Base-by-base conservation (phyloP, 2,888 invertebrate genomes). In the Cerastis rubricosa region DNA sequence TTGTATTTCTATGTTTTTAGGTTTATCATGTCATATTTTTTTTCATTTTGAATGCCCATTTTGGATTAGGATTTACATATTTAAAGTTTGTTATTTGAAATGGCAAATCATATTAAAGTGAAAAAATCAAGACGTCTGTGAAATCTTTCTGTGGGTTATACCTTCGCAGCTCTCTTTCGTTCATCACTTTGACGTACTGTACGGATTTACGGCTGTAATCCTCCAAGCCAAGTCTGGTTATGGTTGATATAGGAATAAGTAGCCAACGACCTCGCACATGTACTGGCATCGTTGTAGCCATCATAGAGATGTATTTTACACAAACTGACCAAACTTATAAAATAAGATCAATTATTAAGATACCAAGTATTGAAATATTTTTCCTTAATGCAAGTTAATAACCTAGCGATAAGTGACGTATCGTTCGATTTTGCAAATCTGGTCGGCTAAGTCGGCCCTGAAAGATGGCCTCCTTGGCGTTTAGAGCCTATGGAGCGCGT, bases 151-250 rank as follows among this genome's bases (percentile, higher is more conserved):
- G 6, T 40, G 12, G 47, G 7, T 25, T 19, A 57, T 80, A 81
- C 81, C 81, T 83, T 72, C 69, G 29, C 9, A 72, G 25, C 35
- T 51, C 47, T 29, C 5, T 83, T 25, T 47, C 3, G n/a, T 65
- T 66, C 5, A 72, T 54, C n/a, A 78, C 0, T 22, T 35, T 49
- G 9, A 72, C 19, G 22, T 59, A 49, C 19, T 19, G 25, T 29
- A 72, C n/a, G 29, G 71, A 19, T 65, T 61, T 54, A 7, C 22
- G 40, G 49, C 54, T 65, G 3, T 59, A 29, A 54, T 69, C 64
- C 7, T 77, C 59, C 12, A 77, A n/a, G 19, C 83, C 65, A n/a
- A 22, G 35, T 65, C 65, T 65, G 3, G 45, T 25, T 1, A 51
- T 22, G 0, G 29, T 35, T 17, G 54, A 8, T 25, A 25, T 6